Evolutionary conservation across 2,888 invertebrate species (phyloP).

Genomic region (Colletes collaris): DNA sequence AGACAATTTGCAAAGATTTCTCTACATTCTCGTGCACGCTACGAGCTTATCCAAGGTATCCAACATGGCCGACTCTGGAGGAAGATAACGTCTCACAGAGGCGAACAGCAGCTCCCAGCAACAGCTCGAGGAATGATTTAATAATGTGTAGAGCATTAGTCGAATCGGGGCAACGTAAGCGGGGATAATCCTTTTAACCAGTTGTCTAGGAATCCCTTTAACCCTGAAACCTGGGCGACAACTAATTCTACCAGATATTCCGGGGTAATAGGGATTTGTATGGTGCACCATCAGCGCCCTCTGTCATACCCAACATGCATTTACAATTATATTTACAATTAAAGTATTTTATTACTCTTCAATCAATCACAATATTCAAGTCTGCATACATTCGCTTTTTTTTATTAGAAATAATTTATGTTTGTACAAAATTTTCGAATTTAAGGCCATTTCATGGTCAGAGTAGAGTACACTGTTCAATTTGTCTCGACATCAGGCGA

Average conservation of each 20-base stretch:
- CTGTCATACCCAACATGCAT: slow-evolving; percentile 23
- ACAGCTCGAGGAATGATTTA: slow-evolving; percentile 78
- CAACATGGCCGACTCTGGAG: slow-evolving; percentile 15
- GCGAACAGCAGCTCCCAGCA: slow-evolving; percentile 46
- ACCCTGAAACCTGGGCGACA: slow-evolving; percentile 77
- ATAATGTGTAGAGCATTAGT: slow-evolving; percentile 79
- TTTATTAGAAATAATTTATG: too few species aligned
- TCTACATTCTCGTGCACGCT: slow-evolving; percentile 51
- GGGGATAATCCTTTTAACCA: slow-evolving; percentile 81
- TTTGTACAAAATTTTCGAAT: too few species aligned
- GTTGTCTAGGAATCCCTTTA: slow-evolving; percentile 81
- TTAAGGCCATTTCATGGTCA: too few species aligned
- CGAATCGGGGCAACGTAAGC: slow-evolving; percentile 76
- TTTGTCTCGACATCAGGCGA: too few species aligned
- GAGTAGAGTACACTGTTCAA: too few species aligned
- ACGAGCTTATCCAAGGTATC: slow-evolving; percentile 30
- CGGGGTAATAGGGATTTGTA: slow-evolving; percentile 50
- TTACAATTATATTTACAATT: background rate
- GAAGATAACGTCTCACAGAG: slow-evolving; percentile 53
- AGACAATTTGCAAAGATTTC: slow-evolving; percentile 44
- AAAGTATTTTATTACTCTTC: too few species aligned
- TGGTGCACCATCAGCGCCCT: slow-evolving; percentile 39
- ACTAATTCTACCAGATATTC: slow-evolving; percentile 79
- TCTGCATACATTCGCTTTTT: too few species aligned
- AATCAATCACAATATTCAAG: background rate